Percentiles rank a stretch among this genome's conserved stretches.
Evolutionary conservation across 1,140 invertebrate species (phyloP).

Genomic region (Drosophila asahinai): DNA sequence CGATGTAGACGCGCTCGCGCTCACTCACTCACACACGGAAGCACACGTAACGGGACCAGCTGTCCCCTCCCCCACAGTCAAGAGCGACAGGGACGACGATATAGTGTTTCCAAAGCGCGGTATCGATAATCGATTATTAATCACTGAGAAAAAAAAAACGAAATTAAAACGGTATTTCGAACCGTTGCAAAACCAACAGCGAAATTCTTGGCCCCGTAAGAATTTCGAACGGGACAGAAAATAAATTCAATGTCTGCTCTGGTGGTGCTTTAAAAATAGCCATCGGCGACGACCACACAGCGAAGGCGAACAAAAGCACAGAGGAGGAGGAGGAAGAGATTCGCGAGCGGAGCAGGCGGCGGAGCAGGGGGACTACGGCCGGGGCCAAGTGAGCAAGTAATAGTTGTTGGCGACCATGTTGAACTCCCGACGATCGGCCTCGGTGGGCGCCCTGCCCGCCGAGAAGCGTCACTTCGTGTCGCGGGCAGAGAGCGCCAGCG

Average conservation of each 20-base stretch:
- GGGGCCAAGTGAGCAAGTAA: conserved; percentile 71
- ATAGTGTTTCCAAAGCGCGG: conserved; percentile 17
- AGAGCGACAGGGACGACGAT: conserved; percentile 18
- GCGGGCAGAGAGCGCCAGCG: conserved; percentile 88
- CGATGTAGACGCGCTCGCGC: conserved; percentile 78
- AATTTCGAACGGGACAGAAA: conserved; percentile 61
- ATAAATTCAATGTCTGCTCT: conserved; percentile 81
- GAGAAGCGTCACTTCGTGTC: conserved; percentile 87
- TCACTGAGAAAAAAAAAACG: neutral
- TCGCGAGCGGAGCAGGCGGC: conserved; percentile 7
- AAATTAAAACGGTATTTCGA: neutral
- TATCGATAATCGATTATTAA: conserved; percentile 40
- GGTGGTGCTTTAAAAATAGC: conserved; percentile 80
- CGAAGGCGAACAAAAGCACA: conserved; percentile 63
- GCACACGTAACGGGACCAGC: conserved; percentile 12
- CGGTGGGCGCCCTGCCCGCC: conserved; percentile 87
- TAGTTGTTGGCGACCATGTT: conserved; percentile 47
- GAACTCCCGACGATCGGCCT: conserved; percentile 86
- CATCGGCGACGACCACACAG: conserved; percentile 61
- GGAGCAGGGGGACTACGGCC: conserved; percentile 41
- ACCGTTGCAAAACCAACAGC: conserved; percentile 26
- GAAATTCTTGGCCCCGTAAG: conserved; percentile 35
- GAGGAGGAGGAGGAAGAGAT: conserved; percentile 23
- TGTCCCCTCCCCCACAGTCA: neutral
- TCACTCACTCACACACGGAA: conserved; percentile 8